Evolutionary conservation across 2,113 vertebrate species (phyloP).

Genomic region (Myotis yumanensis): DNA sequence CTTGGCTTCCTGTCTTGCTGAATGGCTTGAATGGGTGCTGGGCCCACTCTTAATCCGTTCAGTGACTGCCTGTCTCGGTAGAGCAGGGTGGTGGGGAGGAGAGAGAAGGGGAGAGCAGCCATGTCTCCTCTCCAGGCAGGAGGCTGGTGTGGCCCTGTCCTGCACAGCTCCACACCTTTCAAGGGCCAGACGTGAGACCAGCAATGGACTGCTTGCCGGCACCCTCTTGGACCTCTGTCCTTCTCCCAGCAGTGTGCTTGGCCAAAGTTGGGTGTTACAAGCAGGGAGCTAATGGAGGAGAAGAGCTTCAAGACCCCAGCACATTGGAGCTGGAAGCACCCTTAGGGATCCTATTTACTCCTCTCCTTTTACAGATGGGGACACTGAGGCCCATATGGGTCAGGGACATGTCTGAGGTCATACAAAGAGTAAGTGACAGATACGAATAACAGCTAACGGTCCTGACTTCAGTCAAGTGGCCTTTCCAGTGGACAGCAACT

Average conservation of each 20-base stretch:
- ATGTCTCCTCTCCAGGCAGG: not conserved
- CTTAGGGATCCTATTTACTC: not conserved
- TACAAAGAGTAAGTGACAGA: not conserved
- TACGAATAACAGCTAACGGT: not conserved
- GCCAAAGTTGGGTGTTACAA: not conserved
- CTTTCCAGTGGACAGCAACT: not conserved
- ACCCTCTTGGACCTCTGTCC: not conserved
- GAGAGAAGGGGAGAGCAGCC: not conserved
- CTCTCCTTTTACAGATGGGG: not conserved
- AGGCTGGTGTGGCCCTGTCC: not conserved
- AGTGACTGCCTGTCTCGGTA: not conserved
- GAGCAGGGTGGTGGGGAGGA: not conserved
- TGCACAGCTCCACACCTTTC: not conserved
- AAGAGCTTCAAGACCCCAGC: not conserved
- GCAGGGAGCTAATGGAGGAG: not conserved
- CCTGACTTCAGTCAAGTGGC: not conserved
- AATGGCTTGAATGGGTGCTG: slow-evolving; percentile 61
- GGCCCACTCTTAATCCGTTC: slow-evolving; percentile 52
- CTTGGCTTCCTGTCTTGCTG: slow-evolving; percentile 55
- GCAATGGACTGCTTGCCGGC: not conserved
- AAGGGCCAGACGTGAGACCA: not conserved
- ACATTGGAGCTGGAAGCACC: not conserved
- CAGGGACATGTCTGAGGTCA: not conserved
- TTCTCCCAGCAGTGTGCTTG: not conserved
- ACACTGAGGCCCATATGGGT: not conserved